Percentiles rank a stretch among this genome's conserved stretches.
Evolutionary conservation across 2,888 invertebrate genomes (phyloP).

Genomic region (Ommatoiulus sabulosus): DNA sequence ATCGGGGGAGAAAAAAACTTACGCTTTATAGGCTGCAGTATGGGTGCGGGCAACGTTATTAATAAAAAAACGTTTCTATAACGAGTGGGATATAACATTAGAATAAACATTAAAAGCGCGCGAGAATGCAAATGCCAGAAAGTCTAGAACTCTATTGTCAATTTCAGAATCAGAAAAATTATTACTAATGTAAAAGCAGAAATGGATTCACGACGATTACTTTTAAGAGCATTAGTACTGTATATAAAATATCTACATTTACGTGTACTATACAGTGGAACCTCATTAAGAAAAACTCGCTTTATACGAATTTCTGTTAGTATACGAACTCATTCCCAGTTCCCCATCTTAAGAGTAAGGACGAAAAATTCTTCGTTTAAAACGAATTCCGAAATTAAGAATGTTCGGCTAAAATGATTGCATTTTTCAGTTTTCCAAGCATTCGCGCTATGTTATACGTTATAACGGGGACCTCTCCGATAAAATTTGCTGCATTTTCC

Average conservation of each 20-base stretch:
- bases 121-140: slow-evolving; percentile 7
- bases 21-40: neutral
- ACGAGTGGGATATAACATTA: neutral
- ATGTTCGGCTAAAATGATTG: too few species aligned
- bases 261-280: too few species aligned
- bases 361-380: too few species aligned
- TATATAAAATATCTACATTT: neutral
- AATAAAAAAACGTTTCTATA: slow-evolving; percentile 9
- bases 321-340: too few species aligned
- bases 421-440: too few species aligned
- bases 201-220: neutral
- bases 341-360: too few species aligned
- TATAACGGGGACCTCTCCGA: too few species aligned
- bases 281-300: neutral
- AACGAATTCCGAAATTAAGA: too few species aligned
- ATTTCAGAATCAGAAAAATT: neutral
- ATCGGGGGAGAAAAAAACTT: neutral
- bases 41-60: neutral
- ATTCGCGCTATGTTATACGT: too few species aligned
- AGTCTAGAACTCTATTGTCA: neutral
- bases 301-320: too few species aligned
- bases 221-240: slow-evolving; percentile 3
- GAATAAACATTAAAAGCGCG: neutral
- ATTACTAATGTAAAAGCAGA: neutral
- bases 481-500: neutral